Percentiles rank a stretch among this genome's conserved stretches.
Conservation (phyloP, 2,888 invertebrate species). For the Pseudococcus jackbeardsleyi region DNA sequence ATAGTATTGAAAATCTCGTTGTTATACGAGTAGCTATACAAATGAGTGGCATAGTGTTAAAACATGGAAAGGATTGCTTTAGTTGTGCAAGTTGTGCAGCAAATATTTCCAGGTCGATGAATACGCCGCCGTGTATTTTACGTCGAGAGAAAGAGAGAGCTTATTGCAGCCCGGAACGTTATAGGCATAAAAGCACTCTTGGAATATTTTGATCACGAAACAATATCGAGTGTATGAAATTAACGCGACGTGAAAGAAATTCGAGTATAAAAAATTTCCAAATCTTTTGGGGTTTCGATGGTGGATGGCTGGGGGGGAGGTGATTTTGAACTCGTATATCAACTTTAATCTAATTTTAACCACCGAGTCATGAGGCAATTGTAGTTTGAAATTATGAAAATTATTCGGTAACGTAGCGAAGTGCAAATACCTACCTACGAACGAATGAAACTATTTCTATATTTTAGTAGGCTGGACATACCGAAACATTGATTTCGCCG, state of each 20-base stretch:
- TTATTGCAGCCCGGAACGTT: not conserved
- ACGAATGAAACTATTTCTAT: not conserved
- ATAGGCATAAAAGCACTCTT: not conserved
- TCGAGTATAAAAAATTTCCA: not conserved
- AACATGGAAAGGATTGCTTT: conserved; percentile 11
- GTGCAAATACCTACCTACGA: not conserved
- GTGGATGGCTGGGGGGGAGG: not conserved
- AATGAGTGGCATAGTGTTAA: not conserved
- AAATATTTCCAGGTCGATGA: conserved; percentile 30
- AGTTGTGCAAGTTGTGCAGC: conserved; percentile 15
- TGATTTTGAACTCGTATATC: not conserved
- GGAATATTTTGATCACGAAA: conserved; percentile 25
- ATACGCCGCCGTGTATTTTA: conserved; percentile 3
- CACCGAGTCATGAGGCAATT: not conserved
- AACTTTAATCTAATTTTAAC: not conserved
- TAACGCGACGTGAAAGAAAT: not conserved
- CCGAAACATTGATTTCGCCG: conserved; percentile 6
- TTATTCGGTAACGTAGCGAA: not conserved
- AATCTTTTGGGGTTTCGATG: not conserved
- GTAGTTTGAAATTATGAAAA: conserved; percentile 16
- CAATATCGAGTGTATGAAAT: not conserved
- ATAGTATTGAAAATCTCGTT: not conserved
- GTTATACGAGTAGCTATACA: not conserved
- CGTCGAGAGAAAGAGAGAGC: not conserved
- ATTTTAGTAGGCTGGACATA: conserved; percentile 10